Conservation (phyloP, 64 coral and sea anemone genomes). For the Hydrozoanthus tunicans region DNA sequence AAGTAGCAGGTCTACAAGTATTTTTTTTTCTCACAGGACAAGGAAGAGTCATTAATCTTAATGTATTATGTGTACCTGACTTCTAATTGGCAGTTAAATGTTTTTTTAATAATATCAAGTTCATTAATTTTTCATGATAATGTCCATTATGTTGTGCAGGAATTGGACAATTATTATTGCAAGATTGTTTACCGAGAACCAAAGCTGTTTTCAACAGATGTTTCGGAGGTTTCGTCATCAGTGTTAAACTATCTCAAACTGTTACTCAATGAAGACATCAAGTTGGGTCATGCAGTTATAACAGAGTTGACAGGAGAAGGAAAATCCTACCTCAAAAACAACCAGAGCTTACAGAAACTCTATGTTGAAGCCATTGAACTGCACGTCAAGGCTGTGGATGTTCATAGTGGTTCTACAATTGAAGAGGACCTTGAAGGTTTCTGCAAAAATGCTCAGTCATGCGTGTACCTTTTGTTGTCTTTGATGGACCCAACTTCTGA, state of each 20-base stretch:
- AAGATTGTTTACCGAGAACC: slow-evolving; percentile 82
- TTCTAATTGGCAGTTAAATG: too few relatives aligned
- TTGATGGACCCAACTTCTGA: slow-evolving; percentile 75
- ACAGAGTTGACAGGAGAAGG: slow-evolving; percentile 64
- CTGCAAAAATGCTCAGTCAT: not conserved
- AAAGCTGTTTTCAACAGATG: slow-evolving; percentile 61
- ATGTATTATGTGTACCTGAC: not conserved
- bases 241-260: slow-evolving; percentile 43
- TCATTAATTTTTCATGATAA: not conserved
- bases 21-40: not conserved
- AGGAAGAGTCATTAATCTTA: not conserved
- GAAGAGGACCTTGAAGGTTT: not conserved
- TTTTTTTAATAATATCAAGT: not conserved
- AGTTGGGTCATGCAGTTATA: slow-evolving; percentile 77
- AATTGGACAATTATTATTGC: slow-evolving; percentile 87
- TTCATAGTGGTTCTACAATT: not conserved
- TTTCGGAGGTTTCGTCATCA: slow-evolving; percentile 64
- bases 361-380: slow-evolving; percentile 71
- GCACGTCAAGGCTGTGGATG: slow-evolving; percentile 48
- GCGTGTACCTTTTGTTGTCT: slow-evolving; percentile 71
- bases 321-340: slow-evolving; percentile 71
- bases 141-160: slow-evolving; percentile 50
- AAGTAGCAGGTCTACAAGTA: too few relatives aligned
- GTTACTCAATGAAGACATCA: slow-evolving; percentile 61
- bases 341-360: slow-evolving; percentile 74